Conservation (phyloP, 1,140 invertebrate species). For the Danaus melanippus region DNA sequence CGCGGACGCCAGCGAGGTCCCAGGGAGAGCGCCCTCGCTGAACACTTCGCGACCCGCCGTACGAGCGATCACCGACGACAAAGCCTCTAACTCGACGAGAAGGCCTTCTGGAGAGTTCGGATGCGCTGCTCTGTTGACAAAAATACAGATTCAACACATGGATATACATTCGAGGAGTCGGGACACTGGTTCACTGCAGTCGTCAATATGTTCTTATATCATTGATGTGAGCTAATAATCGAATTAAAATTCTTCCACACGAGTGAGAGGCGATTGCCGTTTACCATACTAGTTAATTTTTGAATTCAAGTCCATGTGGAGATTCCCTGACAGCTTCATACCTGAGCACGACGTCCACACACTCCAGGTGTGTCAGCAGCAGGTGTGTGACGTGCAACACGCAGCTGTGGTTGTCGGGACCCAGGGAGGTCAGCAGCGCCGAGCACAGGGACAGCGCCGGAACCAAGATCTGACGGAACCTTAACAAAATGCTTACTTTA, state of each 20-base stretch:
- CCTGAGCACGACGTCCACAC: conserved; percentile 83
- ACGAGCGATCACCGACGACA: conserved; percentile 85
- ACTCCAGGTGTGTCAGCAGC: conserved; percentile 85
- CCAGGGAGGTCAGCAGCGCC: conserved; percentile 85
- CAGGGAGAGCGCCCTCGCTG: conserved; percentile 26
- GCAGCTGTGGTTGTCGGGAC: conserved; percentile 85
- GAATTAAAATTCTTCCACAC: no score
- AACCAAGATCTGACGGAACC: conserved; percentile 87
- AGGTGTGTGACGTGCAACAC: conserved; percentile 85
- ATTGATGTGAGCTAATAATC: no score
- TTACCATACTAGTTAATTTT: no score
- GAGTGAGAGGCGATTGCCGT: no score
- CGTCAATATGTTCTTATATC: no score
- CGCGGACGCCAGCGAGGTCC: conserved; percentile 49
- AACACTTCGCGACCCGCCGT: conserved; percentile 75
- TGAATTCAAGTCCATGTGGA: no score
- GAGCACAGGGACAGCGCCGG: conserved; percentile 86
- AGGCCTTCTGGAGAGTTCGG: conserved; percentile 75
- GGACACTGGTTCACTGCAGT: no score
- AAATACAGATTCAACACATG: not conserved
- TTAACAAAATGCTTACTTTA: conserved; percentile 38
- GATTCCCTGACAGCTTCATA: conserved; percentile 9
- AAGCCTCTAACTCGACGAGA: conserved; percentile 80
- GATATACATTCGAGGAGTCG: no score
- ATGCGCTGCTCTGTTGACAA: conserved; percentile 71